Percentiles rank a stretch among this genome's conserved stretches.
Evolutionary conservation across 2,888 invertebrate species (phyloP).

Genomic region (Peribatodes rhomboidaria): DNA sequence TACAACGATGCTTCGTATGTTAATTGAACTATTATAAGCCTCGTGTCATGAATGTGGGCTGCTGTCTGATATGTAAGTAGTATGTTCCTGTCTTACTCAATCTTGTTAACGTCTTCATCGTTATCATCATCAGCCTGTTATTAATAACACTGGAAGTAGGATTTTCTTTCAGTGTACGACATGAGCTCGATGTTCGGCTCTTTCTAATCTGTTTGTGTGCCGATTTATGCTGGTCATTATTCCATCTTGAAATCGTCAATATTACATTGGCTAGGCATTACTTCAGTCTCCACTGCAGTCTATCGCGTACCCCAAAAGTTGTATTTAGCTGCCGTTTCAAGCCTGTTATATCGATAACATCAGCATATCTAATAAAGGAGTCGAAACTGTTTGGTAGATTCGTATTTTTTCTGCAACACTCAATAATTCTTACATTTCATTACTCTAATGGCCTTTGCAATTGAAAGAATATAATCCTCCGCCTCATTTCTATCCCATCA

Average conservation of each 20-base stretch:
- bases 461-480: conserved; percentile 3
- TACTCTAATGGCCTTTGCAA: conserved; percentile 5
- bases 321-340: too few relatives aligned
- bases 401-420: not conserved
- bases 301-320: too few relatives aligned
- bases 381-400: not conserved
- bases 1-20: conserved; percentile 14
- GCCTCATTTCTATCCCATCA: conserved; percentile 6
- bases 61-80: not conserved
- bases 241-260: too few relatives aligned
- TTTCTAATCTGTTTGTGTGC: too few relatives aligned
- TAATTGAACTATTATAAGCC: conserved; percentile 12
- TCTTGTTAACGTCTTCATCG: not conserved
- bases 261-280: too few relatives aligned
- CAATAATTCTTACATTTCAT: not conserved
- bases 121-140: not conserved
- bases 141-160: too few relatives aligned
- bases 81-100: not conserved
- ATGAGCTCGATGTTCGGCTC: too few relatives aligned
- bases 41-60: conserved; percentile 14
- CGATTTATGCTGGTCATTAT: too few relatives aligned
- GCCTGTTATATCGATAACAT: too few relatives aligned
- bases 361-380: too few relatives aligned
- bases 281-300: too few relatives aligned
- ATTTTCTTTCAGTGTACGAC: too few relatives aligned